These are phyloP conservation scores for Clitarchus hookeri DNA, from an alignment of 2,888 invertebrate genomes.

Conservation along the genomic window DNA sequence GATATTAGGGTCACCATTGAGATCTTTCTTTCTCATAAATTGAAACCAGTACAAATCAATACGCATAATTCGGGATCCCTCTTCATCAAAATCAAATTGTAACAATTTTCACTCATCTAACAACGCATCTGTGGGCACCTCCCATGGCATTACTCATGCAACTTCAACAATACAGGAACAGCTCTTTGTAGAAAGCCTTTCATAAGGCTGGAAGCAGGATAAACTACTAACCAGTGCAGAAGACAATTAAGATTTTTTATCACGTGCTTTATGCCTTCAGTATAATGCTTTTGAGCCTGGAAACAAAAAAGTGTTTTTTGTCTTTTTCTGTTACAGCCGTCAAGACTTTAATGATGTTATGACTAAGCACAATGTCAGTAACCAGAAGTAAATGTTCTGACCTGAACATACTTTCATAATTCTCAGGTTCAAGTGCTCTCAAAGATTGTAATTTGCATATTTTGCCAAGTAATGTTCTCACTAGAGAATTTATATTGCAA, in stretches of 20 bases:
- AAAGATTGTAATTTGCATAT: background rate
- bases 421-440: background rate
- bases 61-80: background rate
- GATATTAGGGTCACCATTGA: background rate
- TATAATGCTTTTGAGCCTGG: background rate
- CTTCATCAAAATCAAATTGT: background rate
- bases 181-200: background rate
- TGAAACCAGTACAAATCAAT: background rate
- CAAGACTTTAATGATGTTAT: background rate
- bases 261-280: background rate
- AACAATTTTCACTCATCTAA: background rate
- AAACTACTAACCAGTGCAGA: background rate
- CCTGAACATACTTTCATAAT: background rate
- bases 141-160: background rate
- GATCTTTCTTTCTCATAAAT: background rate
- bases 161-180: background rate
- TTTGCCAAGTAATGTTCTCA: background rate
- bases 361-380: background rate
- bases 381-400: background rate
- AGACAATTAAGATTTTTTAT: background rate
- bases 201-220: background rate
- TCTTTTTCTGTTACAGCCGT: background rate
- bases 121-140: background rate
- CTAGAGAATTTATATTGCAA: slow-evolving; percentile 20
- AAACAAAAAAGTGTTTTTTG: background rate